Base-by-base conservation (phyloP, 1,140 invertebrate species). In the Monochamus saltuarius region DNA sequence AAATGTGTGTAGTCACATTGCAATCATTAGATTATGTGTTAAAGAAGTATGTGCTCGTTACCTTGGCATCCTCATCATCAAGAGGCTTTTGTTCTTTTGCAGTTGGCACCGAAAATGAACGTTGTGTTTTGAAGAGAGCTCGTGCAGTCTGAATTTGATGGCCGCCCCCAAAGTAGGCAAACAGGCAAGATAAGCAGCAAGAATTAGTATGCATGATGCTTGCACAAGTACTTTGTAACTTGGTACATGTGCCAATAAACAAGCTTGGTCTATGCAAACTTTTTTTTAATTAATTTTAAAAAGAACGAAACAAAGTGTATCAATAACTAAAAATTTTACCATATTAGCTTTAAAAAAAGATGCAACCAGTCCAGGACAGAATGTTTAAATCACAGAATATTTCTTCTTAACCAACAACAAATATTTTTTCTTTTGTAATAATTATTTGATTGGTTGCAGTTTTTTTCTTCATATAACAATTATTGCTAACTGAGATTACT, bases 51-150 rank as follows among this genome's bases (percentile, higher is more conserved):
- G 11, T 43, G 19, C 35, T 49, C 47, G 22, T 70, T 75, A 75
- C 73, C 73, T 75, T 75, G 14, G 62, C 34, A 40, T 70, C 67
- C 61, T 66, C 59, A 13, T 73, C 68, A 64, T 71, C 70, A 47
- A 80, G 64, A 78, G 77, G 75, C 73, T 85, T 84, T 78, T 81
- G 80, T 81, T 84, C 85, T 81, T 89, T 88, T 17, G 86, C 82
- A n/a, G 89, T 91, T 49, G 93, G 93, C 78, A 95, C 90, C 64
- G 91, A 94, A 77, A 92, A 93, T 54, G 92, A 94, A 70, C 93
- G 84, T 78, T 94, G 91, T 66, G 92, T 92, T 83, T 91, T 93
- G 80, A 94, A 92, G 78, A 90, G 85, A 82, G 90, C 89, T 78
- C 89, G 82, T 73, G 86, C 87, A 75, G 82, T 77, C 77, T 73